Evolutionary conservation across 1,140 invertebrate species (phyloP).

Genomic region (Choristoneura fumiferana): DNA sequence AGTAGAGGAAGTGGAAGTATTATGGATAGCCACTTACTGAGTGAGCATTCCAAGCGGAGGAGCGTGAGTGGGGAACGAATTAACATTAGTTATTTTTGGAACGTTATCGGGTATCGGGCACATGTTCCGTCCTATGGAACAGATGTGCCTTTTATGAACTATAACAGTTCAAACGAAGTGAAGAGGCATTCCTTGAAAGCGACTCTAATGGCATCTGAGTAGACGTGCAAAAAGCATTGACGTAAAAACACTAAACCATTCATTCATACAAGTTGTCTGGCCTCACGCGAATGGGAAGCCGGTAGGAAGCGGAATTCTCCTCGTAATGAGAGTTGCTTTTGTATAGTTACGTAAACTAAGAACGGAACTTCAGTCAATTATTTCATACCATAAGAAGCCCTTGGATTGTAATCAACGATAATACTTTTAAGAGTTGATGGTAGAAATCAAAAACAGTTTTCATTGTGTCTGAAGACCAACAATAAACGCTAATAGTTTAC

Average conservation of each 20-base stretch:
- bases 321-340: neutral
- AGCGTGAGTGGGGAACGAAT: constrained; percentile 51
- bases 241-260: constrained; percentile 17
- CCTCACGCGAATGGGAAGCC: constrained; percentile 8
- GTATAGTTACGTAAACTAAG: constrained; percentile 4
- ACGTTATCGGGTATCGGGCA: constrained; percentile 52
- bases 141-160: constrained; percentile 50
- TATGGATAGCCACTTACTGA: constrained; percentile 33
- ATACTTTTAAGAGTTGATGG: neutral
- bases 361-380: neutral
- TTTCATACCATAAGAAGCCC: neutral
- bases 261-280: neutral
- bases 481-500: constrained; percentile 3
- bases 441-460: neutral
- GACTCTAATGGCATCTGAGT: constrained; percentile 22
- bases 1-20: constrained; percentile 44
- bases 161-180: constrained; percentile 31
- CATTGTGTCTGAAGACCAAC: neutral
- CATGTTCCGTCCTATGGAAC: constrained; percentile 37
- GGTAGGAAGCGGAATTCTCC: constrained; percentile 12
- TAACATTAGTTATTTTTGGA: constrained; percentile 59
- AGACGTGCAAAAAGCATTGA: constrained; percentile 1
- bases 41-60: constrained; percentile 36
- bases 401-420: neutral
- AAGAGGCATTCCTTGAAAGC: constrained; percentile 29